A percentile compares a stretch with the other conserved stretches of the same genome.
phyloP scores from a whole-genome alignment of 2,113 vertebrate species.

The human (Homo sapiens) region DNA sequence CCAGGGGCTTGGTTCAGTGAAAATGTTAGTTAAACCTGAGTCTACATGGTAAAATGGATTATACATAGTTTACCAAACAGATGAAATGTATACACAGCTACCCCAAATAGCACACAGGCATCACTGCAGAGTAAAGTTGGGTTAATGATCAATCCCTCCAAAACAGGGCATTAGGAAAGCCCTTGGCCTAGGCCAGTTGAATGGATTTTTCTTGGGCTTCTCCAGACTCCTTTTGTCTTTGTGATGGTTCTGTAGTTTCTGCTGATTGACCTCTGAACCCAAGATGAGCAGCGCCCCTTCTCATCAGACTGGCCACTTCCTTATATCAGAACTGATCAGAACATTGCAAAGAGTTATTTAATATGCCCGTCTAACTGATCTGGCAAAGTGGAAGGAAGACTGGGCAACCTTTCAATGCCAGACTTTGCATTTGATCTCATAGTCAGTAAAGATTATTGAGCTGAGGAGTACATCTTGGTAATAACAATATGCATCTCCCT shows the following conservation, averaged over 20 bases:
- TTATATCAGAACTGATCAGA: neutral
- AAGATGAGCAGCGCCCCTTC: neutral
- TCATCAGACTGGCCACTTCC: neutral
- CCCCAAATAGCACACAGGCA: neutral
- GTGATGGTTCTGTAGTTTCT: neutral
- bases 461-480: neutral
- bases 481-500: neutral
- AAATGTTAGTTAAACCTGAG: neutral
- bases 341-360: neutral
- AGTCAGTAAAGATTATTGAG: conserved; percentile 13
- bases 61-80: neutral
- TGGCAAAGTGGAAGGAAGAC: neutral
- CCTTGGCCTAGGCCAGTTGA: neutral
- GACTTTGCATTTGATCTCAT: neutral
- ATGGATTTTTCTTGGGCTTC: neutral
- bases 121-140: neutral
- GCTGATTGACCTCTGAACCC: neutral
- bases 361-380: neutral
- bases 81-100: neutral
- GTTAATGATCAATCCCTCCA: neutral
- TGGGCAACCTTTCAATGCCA: neutral
- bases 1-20: neutral
- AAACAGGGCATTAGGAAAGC: neutral
- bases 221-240: neutral
- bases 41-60: neutral